Evolutionary conservation across 2,113 vertebrate genomes (phyloP), one percentile per base, ranked within the genome.

Genomic region (Platichthys stellatus): DNA sequence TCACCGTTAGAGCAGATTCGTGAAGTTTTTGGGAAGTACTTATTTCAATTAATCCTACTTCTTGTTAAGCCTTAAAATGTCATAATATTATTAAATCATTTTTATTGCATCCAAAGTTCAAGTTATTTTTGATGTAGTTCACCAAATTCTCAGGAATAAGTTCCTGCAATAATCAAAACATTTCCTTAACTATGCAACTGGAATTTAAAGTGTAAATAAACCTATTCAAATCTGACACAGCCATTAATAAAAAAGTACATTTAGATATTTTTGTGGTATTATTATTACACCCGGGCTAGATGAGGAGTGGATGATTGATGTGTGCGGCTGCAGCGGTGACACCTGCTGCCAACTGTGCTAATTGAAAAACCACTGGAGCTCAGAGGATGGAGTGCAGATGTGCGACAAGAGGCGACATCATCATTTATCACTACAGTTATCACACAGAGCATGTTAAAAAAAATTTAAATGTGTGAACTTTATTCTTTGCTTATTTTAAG

Each of bases 371-470:
- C 12, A 45, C 18, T 54, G 24, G 21, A 61, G 28, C 38, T 5
- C 26, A 28, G 57, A 62, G 20, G 15, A 23, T 24, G 6, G 23
- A 26, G 58, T 63, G 74, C 66, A 38, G 14, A 15, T 21, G 23
- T 53, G 3, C 7, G 0, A 26, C 5, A 31, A 15, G 2, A 9
- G 14, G 20, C 5, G 17, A 60, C 31, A 18, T 56, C 1, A 4
- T 31, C 20, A 75, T 60, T 66, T 9, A 40, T 75, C 38, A 24
- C 18, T 40, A 2, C 26, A 40, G 49, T 64, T n/a, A 53, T 67
- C 35, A 45, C 31, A 31, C 31, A 66, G 40, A 31, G 6, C 28
- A 5, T 18, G 17, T 18, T 21, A 3, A 6, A 51, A 31, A 31
- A 31, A 7, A 20, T 51, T 20, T 6, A 51, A 51, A 20, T 51